Base-by-base conservation (phyloP, 2,113 vertebrate species). In the Seriola quinqueradiata region DNA sequence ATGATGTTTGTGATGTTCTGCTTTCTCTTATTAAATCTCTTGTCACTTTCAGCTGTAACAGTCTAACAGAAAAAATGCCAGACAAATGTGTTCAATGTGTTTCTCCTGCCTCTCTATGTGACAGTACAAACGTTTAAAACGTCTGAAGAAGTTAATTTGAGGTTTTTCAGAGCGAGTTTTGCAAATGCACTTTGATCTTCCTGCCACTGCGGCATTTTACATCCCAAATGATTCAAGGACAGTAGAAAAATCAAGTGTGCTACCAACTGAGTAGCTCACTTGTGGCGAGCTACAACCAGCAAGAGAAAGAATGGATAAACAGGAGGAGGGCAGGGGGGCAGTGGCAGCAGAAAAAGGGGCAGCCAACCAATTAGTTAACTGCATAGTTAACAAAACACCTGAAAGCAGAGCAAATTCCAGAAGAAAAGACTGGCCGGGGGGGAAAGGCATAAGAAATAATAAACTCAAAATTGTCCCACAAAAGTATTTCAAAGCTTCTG, bases 341-440 rank as follows among this genome's bases (percentile, higher is more conserved):
- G 11, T 0, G 60, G 46, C 63, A 60, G 75, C 72, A 28, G 28
- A 28, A 28, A 28, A 28, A 28, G 28, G 70, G 76, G 5, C n/a
- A 3, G 6, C 13, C 68, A n/a, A 50, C 77, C 86, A 86, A 89
- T 89, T 84, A 89, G 16, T 40, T 17, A 34, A 14, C 52, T 6
- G 16, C 19, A 36, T 58, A 17, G 70, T 61, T 58, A 48, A 38
- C 8, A 5, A 4, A 64, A 61, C 5, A 34, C 52, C 36, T 17
- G 25, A 32, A 69, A n/a, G 66, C 46, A 7, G 2, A 66, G 46
- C 13, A 13, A 34, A 74, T 57, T 44, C 0, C 23, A 46, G 3
- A 25, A 34, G 38, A 32, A 61, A 38, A 5, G 4, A 11, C 14
- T 5, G 34, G 2, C 9, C 6, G 42, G 14, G 21, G 25, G 11